Evolutionary conservation across 2,113 vertebrate genomes (phyloP).

Genomic region (Eclectus roratus): DNA sequence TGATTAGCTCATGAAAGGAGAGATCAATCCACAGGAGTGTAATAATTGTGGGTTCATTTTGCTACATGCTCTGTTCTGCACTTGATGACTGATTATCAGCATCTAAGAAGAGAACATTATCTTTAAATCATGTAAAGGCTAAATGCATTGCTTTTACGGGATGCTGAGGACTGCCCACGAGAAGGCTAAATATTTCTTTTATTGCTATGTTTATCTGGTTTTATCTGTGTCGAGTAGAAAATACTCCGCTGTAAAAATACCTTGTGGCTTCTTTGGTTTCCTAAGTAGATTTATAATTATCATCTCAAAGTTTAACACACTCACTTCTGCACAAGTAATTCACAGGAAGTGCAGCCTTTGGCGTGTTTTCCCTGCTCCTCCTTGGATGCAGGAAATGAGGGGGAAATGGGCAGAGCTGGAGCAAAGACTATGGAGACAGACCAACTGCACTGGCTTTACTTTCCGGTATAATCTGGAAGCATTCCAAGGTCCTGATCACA

Average conservation of each 20-base stretch:
- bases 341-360: not conserved
- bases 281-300: slow-evolving; percentile 39
- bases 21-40: slow-evolving; percentile 33
- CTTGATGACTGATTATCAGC: slow-evolving; percentile 71
- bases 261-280: slow-evolving; percentile 30
- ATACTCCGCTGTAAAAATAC: slow-evolving; percentile 23
- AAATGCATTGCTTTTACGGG: not conserved
- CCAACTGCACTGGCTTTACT: accelerated
- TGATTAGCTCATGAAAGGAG: slow-evolving; percentile 59
- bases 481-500: not conserved
- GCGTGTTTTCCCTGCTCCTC: not conserved
- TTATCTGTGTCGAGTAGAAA: not conserved
- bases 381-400: not conserved
- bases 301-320: not conserved
- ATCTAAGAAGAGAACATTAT: slow-evolving; percentile 48
- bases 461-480: accelerated
- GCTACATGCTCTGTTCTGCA: slow-evolving; percentile 40
- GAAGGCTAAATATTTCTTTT: not conserved
- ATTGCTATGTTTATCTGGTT: not conserved
- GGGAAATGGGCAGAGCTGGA: not conserved
- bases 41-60: slow-evolving; percentile 63
- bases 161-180: not conserved
- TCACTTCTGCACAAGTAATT: not conserved
- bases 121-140: slow-evolving; percentile 20
- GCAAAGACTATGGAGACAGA: not conserved